Base-by-base conservation (phyloP, 2,888 invertebrate species). In the Ecdyonurus torrentis region DNA sequence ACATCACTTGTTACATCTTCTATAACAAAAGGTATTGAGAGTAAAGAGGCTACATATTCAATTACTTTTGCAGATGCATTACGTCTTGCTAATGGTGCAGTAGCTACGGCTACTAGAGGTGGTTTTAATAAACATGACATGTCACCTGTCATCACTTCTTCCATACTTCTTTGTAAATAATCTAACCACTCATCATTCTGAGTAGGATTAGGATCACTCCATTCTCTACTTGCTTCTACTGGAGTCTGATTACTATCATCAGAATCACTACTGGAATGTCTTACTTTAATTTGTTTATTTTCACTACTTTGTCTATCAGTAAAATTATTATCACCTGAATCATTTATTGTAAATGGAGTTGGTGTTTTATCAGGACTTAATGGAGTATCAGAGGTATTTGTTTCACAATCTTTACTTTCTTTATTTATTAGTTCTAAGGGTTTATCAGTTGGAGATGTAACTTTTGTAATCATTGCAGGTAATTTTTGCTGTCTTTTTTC, bases 121-220 rank as follows among this genome's bases (percentile, higher is more conserved):
- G 83, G 76, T 71, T 89, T 87, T 22, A 84, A 81, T 2, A 91
- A 75, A 1, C 87, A 87, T 68, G 84, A 85, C 19, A 88, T 78
- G 73, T 90, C 90, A 0, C 89, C 89, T 63, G 84, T 84, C 76
- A 91, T 83, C 18, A 89, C 82, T 77, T 91, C 92, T 72, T 86
- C 86, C 74, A 90, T 88, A 19, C 88, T 87, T 15, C 84, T 83
- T 69, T 87, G 84, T 1, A 92, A 74, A 73, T 91, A 92, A 1
- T 86, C 90, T 66, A 89, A 78, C 91, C 91, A 91, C 74, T 92
- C 91, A 66, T 91, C 91, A 67, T 87, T 82, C 73, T 91, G 90
- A 37, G 37, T 37, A 15, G 37, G 37, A 15, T 37, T 15, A 37
- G 37, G 37, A 15, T 37, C 37, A 37, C 37, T 37, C 37, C 37